Percentiles rank a stretch among this genome's conserved stretches.
Conservation (phyloP, 2,888 invertebrate species). For the Raillietiella orientalis region DNA sequence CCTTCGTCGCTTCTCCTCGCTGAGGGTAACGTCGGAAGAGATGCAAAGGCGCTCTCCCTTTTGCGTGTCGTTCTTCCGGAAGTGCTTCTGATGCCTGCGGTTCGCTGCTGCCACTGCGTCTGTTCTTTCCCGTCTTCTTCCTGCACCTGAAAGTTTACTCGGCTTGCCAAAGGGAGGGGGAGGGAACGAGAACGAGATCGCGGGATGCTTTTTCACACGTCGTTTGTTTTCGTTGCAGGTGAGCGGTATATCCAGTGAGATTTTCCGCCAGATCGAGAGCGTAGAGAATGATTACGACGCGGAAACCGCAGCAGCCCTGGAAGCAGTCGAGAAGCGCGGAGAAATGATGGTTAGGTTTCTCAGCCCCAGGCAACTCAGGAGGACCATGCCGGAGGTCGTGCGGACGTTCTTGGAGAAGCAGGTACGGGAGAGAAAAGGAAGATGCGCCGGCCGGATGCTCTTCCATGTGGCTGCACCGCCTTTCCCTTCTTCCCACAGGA, state of each 20-base stretch:
- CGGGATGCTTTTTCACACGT: neutral
- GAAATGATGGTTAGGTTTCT: slow-evolving; percentile 82
- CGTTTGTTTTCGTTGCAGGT: slow-evolving; percentile 22
- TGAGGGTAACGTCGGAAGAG: too few species aligned
- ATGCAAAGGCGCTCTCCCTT: too few species aligned
- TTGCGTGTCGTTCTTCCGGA: slow-evolving; percentile 6
- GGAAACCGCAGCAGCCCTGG: slow-evolving; percentile 63
- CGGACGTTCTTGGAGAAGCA: slow-evolving; percentile 50
- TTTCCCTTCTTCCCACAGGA: slow-evolving; percentile 1
- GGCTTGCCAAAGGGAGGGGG: too few species aligned
- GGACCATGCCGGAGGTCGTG: slow-evolving; percentile 53
- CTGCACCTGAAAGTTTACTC: too few species aligned
- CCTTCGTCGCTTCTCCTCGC: too few species aligned
- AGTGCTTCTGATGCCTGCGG: neutral
- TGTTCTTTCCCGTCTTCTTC: too few species aligned
- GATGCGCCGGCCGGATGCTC: slow-evolving; percentile 3
- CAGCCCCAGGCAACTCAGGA: slow-evolving; percentile 54
- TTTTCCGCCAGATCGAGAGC: slow-evolving; percentile 85
- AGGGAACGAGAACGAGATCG: neutral
- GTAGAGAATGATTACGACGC: slow-evolving; percentile 84
- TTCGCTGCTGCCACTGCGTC: neutral
- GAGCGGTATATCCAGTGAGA: slow-evolving; percentile 80
- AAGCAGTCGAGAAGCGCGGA: slow-evolving; percentile 69
- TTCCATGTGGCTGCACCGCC: neutral
- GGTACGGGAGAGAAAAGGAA: slow-evolving; percentile 15